These are phyloP conservation scores for Capra hircus DNA, from an alignment of 2,113 vertebrate species.

Conservation along the genomic window DNA sequence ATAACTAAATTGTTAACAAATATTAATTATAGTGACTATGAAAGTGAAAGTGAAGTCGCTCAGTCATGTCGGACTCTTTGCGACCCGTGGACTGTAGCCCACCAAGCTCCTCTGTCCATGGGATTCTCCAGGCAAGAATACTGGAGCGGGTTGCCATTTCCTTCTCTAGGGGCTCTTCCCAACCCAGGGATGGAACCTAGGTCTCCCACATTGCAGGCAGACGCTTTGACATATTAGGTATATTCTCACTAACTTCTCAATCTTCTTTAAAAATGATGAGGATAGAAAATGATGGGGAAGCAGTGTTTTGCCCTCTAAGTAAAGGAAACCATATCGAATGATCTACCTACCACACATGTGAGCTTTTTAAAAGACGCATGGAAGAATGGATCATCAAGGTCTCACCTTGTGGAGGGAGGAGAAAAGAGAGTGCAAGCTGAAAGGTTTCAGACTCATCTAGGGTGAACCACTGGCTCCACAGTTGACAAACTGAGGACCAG, in stretches of 20 bases:
- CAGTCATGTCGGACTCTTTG: no score
- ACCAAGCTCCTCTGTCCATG: no score
- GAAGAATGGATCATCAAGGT: not conserved
- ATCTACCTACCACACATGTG: fast-evolving
- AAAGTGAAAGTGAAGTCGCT: no score
- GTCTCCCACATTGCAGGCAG: no score
- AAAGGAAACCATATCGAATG: not conserved
- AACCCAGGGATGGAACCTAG: no score
- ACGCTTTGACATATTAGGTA: not conserved
- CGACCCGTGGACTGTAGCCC: no score
- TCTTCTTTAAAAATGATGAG: not conserved
- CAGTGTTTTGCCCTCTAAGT: not conserved
- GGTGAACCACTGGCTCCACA: not conserved
- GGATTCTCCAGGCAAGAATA: no score
- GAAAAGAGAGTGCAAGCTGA: no score
- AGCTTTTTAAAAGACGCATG: not conserved
- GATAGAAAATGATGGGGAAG: not conserved
- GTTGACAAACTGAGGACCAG: not conserved
- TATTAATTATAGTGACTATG: not conserved
- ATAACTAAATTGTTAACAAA: not conserved
- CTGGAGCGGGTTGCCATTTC: no score
- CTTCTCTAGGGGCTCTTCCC: no score
- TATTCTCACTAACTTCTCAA: not conserved
- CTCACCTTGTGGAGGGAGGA: no score
- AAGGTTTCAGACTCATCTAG: not conserved